These are phyloP conservation scores for Haemorhous mexicanus DNA, from an alignment of 2,113 vertebrate species.

Conservation along the genomic window DNA sequence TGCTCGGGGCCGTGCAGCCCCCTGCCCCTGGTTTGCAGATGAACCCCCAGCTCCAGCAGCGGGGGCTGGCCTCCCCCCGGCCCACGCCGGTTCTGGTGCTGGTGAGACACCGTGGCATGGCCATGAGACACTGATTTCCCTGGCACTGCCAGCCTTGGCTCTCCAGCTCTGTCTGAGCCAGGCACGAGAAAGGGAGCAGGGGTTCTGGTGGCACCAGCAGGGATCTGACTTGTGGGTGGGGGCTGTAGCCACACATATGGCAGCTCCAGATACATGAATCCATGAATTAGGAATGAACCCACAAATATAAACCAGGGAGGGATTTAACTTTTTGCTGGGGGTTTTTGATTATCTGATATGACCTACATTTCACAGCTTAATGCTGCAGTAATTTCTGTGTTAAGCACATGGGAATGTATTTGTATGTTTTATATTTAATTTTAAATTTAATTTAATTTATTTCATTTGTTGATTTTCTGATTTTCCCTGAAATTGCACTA, in stretches of 20 bases:
- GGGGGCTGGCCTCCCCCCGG: accelerated
- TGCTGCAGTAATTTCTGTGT: not conserved
- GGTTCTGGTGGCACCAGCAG: not conserved
- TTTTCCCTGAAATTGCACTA: not conserved
- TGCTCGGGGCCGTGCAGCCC: accelerated
- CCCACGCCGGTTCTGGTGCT: accelerated
- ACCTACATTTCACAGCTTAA: not conserved
- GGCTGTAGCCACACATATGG: accelerated
- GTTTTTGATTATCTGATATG: not conserved
- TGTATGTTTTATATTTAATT: not conserved
- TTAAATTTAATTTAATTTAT: not conserved
- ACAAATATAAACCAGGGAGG: not conserved
- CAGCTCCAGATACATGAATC: not conserved
- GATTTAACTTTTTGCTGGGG: not conserved
- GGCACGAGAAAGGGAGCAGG: not conserved
- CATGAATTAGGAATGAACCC: not conserved
- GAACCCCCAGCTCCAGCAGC: accelerated
- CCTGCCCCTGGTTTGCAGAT: not conserved
- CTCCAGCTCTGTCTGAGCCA: not conserved
- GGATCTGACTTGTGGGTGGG: not conserved
- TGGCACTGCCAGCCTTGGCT: accelerated
- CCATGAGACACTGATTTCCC: not conserved
- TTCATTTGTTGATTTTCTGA: not conserved
- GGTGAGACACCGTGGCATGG: accelerated
- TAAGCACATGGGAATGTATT: not conserved